Percentiles rank a stretch among this genome's conserved stretches.
Conservation (phyloP, 1,140 invertebrate genomes). For the Amphibalanus amphitrite region DNA sequence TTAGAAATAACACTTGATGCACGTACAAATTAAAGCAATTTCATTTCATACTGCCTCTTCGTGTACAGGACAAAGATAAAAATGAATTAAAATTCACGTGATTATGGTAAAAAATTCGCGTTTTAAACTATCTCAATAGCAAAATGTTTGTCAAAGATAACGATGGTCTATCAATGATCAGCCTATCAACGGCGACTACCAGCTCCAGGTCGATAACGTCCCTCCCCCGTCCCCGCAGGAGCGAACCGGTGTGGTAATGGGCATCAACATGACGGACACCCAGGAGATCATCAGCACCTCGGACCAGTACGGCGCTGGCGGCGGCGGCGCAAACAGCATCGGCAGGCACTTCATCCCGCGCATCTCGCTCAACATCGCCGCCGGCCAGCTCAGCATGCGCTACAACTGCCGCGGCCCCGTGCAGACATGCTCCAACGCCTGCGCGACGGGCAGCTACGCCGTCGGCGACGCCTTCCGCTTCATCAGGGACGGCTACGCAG, state of each 20-base stretch:
- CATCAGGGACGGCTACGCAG: constrained; percentile 59
- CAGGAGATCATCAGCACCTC: constrained; percentile 66
- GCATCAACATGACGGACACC: constrained; percentile 91
- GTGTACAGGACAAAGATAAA: too few species aligned
- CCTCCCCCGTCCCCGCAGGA: constrained; percentile 26
- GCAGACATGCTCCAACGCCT: constrained; percentile 90
- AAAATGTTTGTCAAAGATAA: too few species aligned
- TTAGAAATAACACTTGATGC: too few species aligned
- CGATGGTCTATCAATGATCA: too few species aligned
- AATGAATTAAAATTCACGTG: too few species aligned
- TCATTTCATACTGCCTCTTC: too few species aligned
- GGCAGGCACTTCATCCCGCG: constrained; percentile 90
- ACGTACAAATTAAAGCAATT: too few species aligned
- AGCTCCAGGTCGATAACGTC: too few species aligned
- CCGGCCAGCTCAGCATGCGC: constrained; percentile 54
- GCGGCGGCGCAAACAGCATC: constrained; percentile 70
- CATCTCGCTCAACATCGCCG: constrained; percentile 86
- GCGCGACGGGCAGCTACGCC: constrained; percentile 81
- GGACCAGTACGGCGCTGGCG: constrained; percentile 45
- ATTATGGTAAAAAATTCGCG: too few species aligned
- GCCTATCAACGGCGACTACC: too few species aligned
- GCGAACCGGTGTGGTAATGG: constrained; percentile 73
- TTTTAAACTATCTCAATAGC: too few species aligned
- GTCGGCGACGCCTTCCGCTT: constrained; percentile 77
- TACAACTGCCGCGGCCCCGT: constrained; percentile 57